Conservation (phyloP, 2,888 invertebrate genomes). For the Pollenia angustigena region DNA sequence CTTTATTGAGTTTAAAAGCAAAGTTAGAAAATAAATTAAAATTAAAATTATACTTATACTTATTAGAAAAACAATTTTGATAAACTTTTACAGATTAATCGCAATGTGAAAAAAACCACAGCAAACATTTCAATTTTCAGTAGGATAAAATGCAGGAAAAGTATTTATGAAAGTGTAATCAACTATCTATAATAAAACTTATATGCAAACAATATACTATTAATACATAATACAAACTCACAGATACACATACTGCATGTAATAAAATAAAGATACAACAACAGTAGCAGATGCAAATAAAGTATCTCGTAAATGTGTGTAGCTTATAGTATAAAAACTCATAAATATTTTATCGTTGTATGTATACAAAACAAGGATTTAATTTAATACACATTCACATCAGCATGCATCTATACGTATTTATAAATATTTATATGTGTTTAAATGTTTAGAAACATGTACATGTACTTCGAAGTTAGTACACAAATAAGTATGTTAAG, state of each 20-base stretch:
- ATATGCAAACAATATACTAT: background rate
- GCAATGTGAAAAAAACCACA: background rate
- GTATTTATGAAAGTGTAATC: slow-evolving; percentile 47
- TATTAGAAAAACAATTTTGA: slow-evolving; percentile 59
- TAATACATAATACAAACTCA: background rate
- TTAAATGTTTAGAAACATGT: too few species aligned
- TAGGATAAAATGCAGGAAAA: too few species aligned
- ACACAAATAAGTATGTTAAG: too few species aligned
- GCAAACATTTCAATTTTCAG: too few species aligned
- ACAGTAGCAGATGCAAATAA: slow-evolving; percentile 29
- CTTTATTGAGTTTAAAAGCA: background rate
- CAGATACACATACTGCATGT: too few species aligned
- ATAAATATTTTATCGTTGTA: slow-evolving; percentile 59
- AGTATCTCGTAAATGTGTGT: slow-evolving; percentile 15
- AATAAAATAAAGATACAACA: slow-evolving; percentile 21
- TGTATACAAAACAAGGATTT: slow-evolving; percentile 40
- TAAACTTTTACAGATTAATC: slow-evolving; percentile 47
- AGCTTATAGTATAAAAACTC: slow-evolving; percentile 23
- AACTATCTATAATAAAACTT: slow-evolving; percentile 23
- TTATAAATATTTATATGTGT: too few species aligned
- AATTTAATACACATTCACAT: slow-evolving; percentile 1
- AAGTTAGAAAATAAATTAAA: slow-evolving; percentile 56
- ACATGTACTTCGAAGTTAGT: too few species aligned
- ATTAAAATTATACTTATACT: slow-evolving; percentile 46
- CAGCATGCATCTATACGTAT: background rate